Evolutionary conservation across 2,797 vertebrate genomes (phyloP), one percentile per base, ranked within the genome.

Genomic region (Dipus sagitta): DNA sequence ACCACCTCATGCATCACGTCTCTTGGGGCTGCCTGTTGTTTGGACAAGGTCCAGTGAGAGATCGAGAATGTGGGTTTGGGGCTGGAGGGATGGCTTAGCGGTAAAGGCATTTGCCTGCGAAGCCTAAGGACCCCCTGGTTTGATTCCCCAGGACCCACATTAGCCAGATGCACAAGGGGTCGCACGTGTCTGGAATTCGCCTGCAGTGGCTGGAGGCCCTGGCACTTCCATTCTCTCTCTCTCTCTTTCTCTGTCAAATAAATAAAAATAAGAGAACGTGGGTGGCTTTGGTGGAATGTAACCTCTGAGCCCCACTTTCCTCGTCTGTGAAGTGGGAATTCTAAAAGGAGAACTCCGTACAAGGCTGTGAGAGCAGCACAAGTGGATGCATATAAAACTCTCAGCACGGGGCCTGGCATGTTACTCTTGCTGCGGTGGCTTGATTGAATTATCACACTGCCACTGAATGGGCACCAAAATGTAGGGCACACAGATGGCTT

Each of bases 381-480:
- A 58, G 12, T 64, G 82, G 74, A 81, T 79, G 71, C 86, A 60
- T 0, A 2, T 15, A 52, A 87, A 60, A 23, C n/a, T 80, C 47
- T 62, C 67, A 79, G 42, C 26, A 20, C 20, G 58, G 8, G 2
- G 1, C 54, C 89, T 81, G n/a, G 70, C 17, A 90, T 11, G 8
- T 87, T 32, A 65, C 15, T 18, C 34, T 62, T 54, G 79, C 60
- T 42, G 47, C 11, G 23, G 24, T 28, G 15, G 2, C n/a, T 71
- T 79, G 17, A 85, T 91, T 76, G 74, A 62, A 91, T 79, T 75
- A 68, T 81, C 91, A 86, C 17, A 34, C 7, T 42, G 7, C 75
- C 65, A 30, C 78, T 76, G 42, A 23, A 32, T 70, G 26, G 34
- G 13, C 18, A 76, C 62, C 71, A 64, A 93, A 65, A 67, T 47